Base-by-base conservation (phyloP, 2,113 vertebrate species). In the Oreochromis niloticus region DNA sequence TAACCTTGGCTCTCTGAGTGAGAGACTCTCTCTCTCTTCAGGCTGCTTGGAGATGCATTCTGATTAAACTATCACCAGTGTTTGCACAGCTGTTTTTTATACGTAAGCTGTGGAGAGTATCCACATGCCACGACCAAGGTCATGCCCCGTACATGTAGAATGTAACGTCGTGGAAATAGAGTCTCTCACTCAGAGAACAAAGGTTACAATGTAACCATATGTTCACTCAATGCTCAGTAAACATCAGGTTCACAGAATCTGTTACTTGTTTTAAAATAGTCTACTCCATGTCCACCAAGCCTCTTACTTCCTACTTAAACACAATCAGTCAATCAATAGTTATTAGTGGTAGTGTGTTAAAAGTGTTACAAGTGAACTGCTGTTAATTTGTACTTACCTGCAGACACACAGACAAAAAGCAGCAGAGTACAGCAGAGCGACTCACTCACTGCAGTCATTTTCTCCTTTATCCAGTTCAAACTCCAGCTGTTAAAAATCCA, bases 131-230 rank as follows among this genome's bases (percentile, higher is more conserved):
- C 27, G 27, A 30, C 27, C 27, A 30, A 30, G 4, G 24, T 57
- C 55, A 57, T 14, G 14, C 55, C 24, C 12, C 7, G 12, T 57
- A 30, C 7, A 57, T 57, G 14, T 30, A 57, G 55, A 57, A 57
- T 0, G 55, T 57, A 57, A 30, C 0, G 0, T 12, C 12, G 0
- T 57, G 55, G 55, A 30, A 30, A 57, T 8, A 30, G 55, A 56
- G 55, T 57, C 55, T 57, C 24, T 57, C 56, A 57, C 56, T 57
- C 56, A 57, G 56, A 30, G 56, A 57, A 57, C 56, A 57, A 57
- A 30, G 56, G 13, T 57, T 57, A 57, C 24, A 57, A 57, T 57
- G 2, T 57, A 57, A 30, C 24, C 7, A 57, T 57, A 1, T 57
- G 32, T n/a, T 36, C 30, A 61, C 30, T 61, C 13, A 10, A 61